phyloP scores from a whole-genome alignment of 2,797 vertebrate species.

The Rhynchonycteris naso region DNA sequence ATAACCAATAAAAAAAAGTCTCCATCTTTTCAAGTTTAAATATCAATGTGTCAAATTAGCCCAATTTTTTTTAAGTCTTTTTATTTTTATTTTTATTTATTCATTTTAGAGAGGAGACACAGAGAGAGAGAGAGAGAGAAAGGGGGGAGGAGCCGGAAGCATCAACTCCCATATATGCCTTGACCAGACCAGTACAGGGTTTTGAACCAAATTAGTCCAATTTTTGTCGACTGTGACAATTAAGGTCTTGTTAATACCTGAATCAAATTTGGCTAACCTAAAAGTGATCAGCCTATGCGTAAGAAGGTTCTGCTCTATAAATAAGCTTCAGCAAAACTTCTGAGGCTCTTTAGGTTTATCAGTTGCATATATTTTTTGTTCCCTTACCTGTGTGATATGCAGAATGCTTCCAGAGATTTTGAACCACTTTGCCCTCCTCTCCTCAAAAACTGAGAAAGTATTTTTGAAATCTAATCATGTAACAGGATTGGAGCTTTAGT shows the following conservation, averaged over 20 bases:
- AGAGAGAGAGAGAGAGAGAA: no score
- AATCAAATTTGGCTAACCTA: background rate
- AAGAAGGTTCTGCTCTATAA: background rate
- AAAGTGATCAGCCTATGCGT: background rate
- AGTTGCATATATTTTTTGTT: background rate
- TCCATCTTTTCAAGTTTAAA: background rate
- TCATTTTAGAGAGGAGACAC: no score
- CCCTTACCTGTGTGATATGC: background rate
- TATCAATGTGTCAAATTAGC: background rate
- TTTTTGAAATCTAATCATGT: background rate
- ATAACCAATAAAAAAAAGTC: conserved; percentile 3
- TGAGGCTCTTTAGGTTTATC: background rate
- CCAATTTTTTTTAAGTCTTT: no score
- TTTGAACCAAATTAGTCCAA: background rate
- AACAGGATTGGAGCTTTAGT: background rate
- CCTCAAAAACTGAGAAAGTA: background rate
- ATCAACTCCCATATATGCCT: no score
- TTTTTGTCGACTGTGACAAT: conserved; percentile 36
- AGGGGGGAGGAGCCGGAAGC: no score
- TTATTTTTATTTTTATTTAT: no score
- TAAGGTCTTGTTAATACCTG: background rate
- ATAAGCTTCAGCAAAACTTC: background rate
- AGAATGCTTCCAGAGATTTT: background rate
- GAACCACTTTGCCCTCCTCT: background rate
- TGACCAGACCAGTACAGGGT: no score